Evolutionary conservation across 1,140 invertebrate genomes (phyloP), one percentile per base, ranked within the genome.

Genomic region (Aphelenchoides avenae): DNA sequence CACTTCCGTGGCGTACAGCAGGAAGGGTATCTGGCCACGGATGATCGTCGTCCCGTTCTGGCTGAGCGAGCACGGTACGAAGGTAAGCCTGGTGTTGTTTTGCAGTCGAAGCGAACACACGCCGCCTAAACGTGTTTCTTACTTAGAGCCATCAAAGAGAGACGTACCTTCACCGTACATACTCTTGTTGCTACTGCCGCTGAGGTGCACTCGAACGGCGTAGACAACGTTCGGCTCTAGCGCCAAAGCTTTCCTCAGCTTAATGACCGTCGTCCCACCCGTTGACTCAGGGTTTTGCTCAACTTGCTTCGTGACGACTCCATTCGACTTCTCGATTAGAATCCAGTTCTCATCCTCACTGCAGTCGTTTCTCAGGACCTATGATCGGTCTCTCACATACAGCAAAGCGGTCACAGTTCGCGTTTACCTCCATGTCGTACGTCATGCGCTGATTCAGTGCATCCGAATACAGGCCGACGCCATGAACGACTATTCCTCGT

Each of bases 11-110:
- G 89, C 91, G 77, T 96, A 97, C 5, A 96, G 81, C 49, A 97
- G 85, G 68, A 89, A 86, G 0, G 93, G 92, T 65, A 97, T 86
- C 80, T 98, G 93, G 37, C 93, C 93, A 34, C 92, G 81, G 0
- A 87, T 87, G 64, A 92, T 84, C 3, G 90, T 93, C 0, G 92
- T 91, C 52, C 71, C 71, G 47, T 74, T 74, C 18, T 55, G 30
- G 33, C 62, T 64, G 9, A 76, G 24, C 9, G 56, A 56, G 37
- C 66, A 73, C 9, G 68, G 65, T n/a, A 60, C 44, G 46, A 71
- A 73, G 27, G 49, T 50, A 4, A 73, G 18, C 20, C 54, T 51
- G 2, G 39, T 49, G 33, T 73, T 68, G 49, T 52, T 57, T 26
- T 30, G 67, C 30, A 52, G 43, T 41, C 20, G 57, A 20, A 64